These are phyloP conservation scores for Scolopax mira DNA, from an alignment of 2,113 vertebrate species.

Conservation along the genomic window DNA sequence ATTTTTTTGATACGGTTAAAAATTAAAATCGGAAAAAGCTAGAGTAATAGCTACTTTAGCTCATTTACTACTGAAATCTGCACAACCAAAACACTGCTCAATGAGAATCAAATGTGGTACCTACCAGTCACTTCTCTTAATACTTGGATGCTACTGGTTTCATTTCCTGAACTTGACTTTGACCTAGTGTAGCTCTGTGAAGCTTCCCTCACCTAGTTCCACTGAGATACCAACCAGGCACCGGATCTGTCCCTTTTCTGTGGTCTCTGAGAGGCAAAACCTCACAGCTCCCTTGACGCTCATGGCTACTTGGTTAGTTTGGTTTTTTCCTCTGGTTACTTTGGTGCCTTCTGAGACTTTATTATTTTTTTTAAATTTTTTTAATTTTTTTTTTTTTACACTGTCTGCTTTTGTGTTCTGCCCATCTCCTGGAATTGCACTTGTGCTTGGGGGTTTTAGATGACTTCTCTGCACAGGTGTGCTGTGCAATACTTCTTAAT, in stretches of 20 bases:
- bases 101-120: background rate
- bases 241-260: background rate
- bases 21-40: background rate
- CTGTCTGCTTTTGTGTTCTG: background rate
- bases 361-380: background rate
- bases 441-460: background rate
- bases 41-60: background rate
- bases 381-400: background rate
- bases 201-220: accelerated
- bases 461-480: background rate
- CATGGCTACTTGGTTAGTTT: background rate
- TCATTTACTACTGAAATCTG: background rate
- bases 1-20: background rate
- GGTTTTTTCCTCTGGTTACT: background rate
- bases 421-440: background rate
- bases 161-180: background rate
- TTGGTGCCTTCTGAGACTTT: background rate
- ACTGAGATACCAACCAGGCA: background rate
- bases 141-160: background rate
- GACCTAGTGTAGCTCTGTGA: background rate
- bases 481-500: background rate
- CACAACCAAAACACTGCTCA: background rate
- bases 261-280: background rate
- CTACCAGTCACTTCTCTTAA: background rate
- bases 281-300: accelerated